Conservation (phyloP, 1,140 invertebrate species). For the Monomorium pharaonis region DNA sequence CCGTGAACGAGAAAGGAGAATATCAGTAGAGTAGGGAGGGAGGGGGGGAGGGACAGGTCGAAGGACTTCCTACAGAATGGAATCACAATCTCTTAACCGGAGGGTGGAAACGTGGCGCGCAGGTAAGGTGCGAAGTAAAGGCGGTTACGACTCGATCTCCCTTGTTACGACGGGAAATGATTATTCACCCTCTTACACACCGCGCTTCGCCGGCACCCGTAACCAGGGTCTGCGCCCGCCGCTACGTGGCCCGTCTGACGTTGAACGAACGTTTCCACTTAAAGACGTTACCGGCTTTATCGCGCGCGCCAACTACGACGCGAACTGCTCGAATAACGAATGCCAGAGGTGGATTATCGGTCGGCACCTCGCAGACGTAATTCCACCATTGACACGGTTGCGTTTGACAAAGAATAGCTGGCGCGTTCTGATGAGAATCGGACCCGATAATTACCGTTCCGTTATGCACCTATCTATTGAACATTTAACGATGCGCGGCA, state of each 20-base stretch:
- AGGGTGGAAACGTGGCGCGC: conserved; percentile 57
- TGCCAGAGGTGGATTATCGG: conserved; percentile 69
- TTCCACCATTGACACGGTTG: conserved; percentile 58
- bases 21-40: too few relatives aligned
- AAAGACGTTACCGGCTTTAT: conserved; percentile 76
- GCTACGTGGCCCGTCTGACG: conserved; percentile 71
- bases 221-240: conserved; percentile 14
- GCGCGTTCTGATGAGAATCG: conserved; percentile 60
- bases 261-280: conserved; percentile 80
- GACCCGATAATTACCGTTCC: conserved; percentile 55
- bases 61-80: conserved; percentile 46
- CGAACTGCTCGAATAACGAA: conserved; percentile 54
- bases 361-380: conserved; percentile 68
- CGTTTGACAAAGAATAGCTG: conserved; percentile 54
- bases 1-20: not conserved
- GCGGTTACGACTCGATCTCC: conserved; percentile 77
- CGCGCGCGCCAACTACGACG: conserved; percentile 62
- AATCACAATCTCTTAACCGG: conserved; percentile 60
- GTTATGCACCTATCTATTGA: conserved; percentile 36
- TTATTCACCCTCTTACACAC: conserved; percentile 77
- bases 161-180: conserved; percentile 80
- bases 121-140: conserved; percentile 72
- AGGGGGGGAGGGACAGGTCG: not conserved
- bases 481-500: conserved; percentile 19
- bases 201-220: conserved; percentile 50